These are phyloP conservation scores for Drosophila paranaensis DNA, from an alignment of 2,888 invertebrate species.

Conservation along the genomic window DNA sequence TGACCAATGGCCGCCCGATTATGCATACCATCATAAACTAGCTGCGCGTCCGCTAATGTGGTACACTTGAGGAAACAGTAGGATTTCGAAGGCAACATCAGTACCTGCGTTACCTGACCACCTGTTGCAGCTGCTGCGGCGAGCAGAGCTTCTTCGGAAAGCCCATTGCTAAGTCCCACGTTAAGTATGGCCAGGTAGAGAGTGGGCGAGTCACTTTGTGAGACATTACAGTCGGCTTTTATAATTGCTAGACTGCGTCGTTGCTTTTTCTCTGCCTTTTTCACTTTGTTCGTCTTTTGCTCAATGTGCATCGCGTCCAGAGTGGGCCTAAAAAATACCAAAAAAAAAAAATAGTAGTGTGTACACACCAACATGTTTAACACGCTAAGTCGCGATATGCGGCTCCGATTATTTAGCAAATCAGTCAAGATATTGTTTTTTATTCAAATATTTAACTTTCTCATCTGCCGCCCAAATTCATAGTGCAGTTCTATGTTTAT, in stretches of 20 bases:
- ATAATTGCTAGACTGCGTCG: constrained; percentile 85
- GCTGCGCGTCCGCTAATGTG: constrained; percentile 85
- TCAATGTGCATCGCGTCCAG: constrained; percentile 55
- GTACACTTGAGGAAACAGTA: constrained; percentile 91
- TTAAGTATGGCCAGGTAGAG: constrained; percentile 89
- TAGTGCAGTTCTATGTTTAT: too few relatives aligned
- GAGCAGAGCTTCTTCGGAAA: constrained; percentile 88
- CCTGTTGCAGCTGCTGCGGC: constrained; percentile 86
- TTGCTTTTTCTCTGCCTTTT: constrained; percentile 85
- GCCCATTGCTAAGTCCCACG: constrained; percentile 93
- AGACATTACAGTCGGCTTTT: constrained; percentile 84
- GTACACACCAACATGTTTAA: constrained; percentile 21
- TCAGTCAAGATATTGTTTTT: neutral
- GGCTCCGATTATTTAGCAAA: neutral
- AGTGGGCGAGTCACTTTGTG: constrained; percentile 82
- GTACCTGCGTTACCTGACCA: constrained; percentile 87
- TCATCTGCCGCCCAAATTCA: neutral
- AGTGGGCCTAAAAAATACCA: constrained; percentile 39
- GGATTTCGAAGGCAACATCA: constrained; percentile 92
- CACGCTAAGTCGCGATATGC: constrained; percentile 1
- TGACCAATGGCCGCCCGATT: constrained; percentile 87
- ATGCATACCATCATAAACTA: constrained; percentile 87
- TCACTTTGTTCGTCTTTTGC: constrained; percentile 64
- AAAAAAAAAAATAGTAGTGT: constrained; percentile 17
- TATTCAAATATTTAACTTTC: constrained; percentile 17